Evolutionary conservation across 1,140 invertebrate species (phyloP).

Genomic region (Aphelenchoides fujianensis): DNA sequence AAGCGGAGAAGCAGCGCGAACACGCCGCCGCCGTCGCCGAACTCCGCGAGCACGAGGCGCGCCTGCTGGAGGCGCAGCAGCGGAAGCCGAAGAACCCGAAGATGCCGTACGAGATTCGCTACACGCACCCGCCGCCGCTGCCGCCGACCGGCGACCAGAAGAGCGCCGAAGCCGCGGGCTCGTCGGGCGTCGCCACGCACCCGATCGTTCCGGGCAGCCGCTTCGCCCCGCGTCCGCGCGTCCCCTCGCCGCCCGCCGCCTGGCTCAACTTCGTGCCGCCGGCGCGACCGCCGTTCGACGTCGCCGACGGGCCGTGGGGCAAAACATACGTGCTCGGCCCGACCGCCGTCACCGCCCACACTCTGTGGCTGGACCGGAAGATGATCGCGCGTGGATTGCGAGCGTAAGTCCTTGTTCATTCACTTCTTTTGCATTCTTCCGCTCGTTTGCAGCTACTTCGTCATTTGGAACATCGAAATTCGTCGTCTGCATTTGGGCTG

Average conservation of each 20-base stretch:
- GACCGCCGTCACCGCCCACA: constrained; percentile 1
- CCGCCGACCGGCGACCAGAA: not conserved
- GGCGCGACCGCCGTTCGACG: not conserved
- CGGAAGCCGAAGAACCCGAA: not conserved
- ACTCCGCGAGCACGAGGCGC: not conserved
- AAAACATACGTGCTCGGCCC: not conserved
- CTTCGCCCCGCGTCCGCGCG: no score
- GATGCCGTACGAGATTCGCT: not conserved
- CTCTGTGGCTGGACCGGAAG: constrained; percentile 1
- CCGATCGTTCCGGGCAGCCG: not conserved
- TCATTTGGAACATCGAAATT: constrained; percentile 5
- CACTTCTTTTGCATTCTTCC: not conserved
- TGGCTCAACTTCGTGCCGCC: not conserved
- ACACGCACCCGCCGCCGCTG: not conserved
- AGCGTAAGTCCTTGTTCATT: constrained; percentile 5
- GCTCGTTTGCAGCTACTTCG: constrained; percentile 3
- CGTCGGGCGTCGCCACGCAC: not conserved
- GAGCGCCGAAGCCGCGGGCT: not conserved
- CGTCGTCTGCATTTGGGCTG: not conserved
- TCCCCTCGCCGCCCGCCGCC: no score
- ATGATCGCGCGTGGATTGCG: constrained; percentile 7
- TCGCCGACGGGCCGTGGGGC: constrained; percentile 7
- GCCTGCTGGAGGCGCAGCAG: not conserved
- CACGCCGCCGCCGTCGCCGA: not conserved
- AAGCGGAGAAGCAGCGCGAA: constrained; percentile 8